Conservation (phyloP, 53 echinoderm and acorn worm genomes). For the Echinarachnius parma region DNA sequence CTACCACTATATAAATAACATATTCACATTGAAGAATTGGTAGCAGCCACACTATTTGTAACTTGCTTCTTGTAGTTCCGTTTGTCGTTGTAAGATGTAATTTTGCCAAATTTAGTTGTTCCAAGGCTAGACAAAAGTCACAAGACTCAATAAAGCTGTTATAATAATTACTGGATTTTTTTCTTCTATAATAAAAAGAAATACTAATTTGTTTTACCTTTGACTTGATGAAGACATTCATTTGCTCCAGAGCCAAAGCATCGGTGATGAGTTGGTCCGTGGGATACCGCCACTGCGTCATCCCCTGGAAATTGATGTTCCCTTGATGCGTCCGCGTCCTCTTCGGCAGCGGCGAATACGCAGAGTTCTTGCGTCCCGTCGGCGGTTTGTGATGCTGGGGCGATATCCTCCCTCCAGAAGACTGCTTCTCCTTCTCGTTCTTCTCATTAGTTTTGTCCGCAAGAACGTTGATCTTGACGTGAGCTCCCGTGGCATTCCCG, state of each 20-base stretch:
- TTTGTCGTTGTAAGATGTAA: too few relatives aligned
- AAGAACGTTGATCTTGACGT: constrained; percentile 17
- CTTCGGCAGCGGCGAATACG: constrained; percentile 38
- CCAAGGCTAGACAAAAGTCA: too few relatives aligned
- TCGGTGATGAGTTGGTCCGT: constrained; percentile 88
- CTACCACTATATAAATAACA: too few relatives aligned
- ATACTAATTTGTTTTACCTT: constrained; percentile 57
- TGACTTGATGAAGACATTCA: constrained; percentile 80
- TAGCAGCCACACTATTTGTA: too few relatives aligned
- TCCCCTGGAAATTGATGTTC: constrained; percentile 95
- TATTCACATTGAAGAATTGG: too few relatives aligned
- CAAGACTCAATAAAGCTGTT: too few relatives aligned
- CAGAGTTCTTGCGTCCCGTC: constrained; percentile 21
- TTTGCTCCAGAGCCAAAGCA: constrained; percentile 72
- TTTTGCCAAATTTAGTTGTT: too few relatives aligned
- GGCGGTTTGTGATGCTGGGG: constrained; percentile 41
- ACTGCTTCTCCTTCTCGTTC: constrained; percentile 17
- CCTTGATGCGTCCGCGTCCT: constrained; percentile 59
- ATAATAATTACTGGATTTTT: too few relatives aligned
- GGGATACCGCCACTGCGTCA: constrained; percentile 96
- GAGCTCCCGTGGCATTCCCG: neutral
- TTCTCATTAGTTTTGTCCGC: constrained; percentile 52
- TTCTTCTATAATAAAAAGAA: too few relatives aligned
- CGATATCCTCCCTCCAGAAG: constrained; percentile 3
- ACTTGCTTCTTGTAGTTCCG: too few relatives aligned